Evolutionary conservation across 2,888 invertebrate genomes (phyloP).

Genomic region (Eupithecia insigniata): DNA sequence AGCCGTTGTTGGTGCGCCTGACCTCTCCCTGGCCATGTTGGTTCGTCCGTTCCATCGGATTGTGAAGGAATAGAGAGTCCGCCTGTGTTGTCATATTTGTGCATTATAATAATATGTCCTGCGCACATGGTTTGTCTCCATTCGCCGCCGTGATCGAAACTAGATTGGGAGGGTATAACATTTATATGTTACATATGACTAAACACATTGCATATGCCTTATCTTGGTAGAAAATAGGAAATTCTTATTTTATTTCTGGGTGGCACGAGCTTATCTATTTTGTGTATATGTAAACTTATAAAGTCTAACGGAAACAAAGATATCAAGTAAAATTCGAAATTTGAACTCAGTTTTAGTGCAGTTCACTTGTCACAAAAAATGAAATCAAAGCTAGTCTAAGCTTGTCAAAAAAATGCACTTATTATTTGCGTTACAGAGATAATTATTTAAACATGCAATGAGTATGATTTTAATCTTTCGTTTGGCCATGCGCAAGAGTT

Average conservation of each 20-base stretch:
- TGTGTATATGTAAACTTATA: background rate
- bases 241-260: background rate
- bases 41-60: background rate
- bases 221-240: background rate
- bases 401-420: constrained; percentile 30
- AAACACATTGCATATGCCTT: background rate
- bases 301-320: background rate
- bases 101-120: too few relatives aligned
- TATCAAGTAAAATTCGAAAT: background rate
- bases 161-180: background rate
- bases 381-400: constrained; percentile 43
- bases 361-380: constrained; percentile 28
- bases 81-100: background rate
- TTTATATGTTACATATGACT: background rate
- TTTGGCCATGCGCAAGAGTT: constrained; percentile 33
- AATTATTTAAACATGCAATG: background rate
- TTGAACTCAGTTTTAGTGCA: constrained; percentile 23
- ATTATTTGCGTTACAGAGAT: background rate
- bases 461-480: background rate
- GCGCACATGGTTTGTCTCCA: too few relatives aligned
- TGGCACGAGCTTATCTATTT: background rate
- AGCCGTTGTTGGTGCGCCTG: background rate
- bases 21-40: background rate
- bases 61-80: background rate
- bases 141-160: background rate